These are phyloP conservation scores for Dasyurus viverrinus DNA, from an alignment of 2,113 vertebrate genomes.

Conservation along the genomic window DNA sequence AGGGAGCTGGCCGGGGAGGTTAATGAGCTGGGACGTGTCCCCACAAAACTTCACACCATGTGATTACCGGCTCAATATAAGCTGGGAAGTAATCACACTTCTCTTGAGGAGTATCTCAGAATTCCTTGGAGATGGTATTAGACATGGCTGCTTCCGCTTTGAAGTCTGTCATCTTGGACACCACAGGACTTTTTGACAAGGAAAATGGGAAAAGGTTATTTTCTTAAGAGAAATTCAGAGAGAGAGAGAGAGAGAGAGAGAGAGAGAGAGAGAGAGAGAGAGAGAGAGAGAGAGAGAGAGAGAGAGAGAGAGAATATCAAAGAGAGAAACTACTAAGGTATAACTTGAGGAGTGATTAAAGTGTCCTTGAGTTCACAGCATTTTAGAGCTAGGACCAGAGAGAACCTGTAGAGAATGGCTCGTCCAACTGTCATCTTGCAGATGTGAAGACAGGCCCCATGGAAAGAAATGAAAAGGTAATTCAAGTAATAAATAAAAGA, in stretches of 20 bases:
- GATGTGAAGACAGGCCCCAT: neutral
- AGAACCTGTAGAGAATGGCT: neutral
- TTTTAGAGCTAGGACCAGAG: neutral
- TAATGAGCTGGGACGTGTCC: slow-evolving; percentile 85
- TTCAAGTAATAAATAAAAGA: neutral
- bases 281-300: neutral
- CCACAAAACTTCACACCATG: slow-evolving; percentile 83
- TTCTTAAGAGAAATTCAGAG: slow-evolving; percentile 8
- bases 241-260: neutral
- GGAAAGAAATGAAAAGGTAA: neutral
- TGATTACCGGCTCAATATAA: slow-evolving; percentile 82
- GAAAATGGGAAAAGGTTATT: slow-evolving; percentile 60
- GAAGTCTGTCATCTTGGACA: slow-evolving; percentile 71
- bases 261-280: neutral
- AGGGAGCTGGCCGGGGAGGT: slow-evolving; percentile 83
- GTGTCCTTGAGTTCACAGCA: neutral
- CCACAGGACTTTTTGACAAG: slow-evolving; percentile 34
- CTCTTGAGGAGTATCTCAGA: slow-evolving; percentile 79
- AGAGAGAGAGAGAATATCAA: neutral
- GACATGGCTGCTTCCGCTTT: slow-evolving; percentile 49
- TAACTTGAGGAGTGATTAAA: neutral
- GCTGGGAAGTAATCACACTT: slow-evolving; percentile 81
- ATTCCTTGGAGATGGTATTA: slow-evolving; percentile 76
- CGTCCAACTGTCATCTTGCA: neutral
- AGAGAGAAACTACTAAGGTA: neutral